phyloP scores from a whole-genome alignment of 2,113 vertebrate species.

The Notothenia coriiceps region DNA sequence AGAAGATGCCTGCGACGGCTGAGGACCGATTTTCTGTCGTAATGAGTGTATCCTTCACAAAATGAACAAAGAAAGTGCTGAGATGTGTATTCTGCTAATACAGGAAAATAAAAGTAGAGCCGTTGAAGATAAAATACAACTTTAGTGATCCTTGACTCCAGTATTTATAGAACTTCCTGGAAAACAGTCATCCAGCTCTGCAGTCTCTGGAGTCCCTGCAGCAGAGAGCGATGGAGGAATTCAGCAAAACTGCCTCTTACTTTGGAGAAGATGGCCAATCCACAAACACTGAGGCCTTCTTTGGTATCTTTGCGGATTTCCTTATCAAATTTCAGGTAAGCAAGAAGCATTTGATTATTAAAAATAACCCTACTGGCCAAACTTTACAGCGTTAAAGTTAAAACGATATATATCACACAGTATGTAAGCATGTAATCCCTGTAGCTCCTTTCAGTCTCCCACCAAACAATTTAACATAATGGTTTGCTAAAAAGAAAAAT shows the following conservation, averaged over 20 bases:
- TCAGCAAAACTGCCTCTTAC: conserved; percentile 90
- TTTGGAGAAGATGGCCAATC: conserved; percentile 94
- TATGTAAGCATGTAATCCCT: too few relatives aligned
- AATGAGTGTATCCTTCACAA: conserved; percentile 93
- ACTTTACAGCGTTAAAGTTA: too few relatives aligned
- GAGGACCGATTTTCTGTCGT: conserved; percentile 93
- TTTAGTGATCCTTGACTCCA: conserved; percentile 81
- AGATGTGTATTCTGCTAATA: neutral
- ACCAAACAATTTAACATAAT: neutral
- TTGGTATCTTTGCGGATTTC: conserved; percentile 96
- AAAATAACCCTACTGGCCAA: neutral
- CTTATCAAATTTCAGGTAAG: conserved; percentile 96
- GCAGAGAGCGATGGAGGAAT: conserved; percentile 92
- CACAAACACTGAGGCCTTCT: conserved; percentile 94
- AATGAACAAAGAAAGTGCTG: neutral
- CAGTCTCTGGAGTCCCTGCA: conserved; percentile 93
- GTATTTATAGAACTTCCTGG: conserved; percentile 90
- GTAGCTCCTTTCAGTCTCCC: neutral
- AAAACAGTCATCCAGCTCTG: conserved; percentile 91
- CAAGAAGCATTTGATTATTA: neutral
- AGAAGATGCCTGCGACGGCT: conserved; percentile 87
- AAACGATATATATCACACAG: neutral
- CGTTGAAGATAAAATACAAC: neutral
- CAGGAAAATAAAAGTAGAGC: neutral
- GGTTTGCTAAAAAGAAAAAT: neutral